Percentiles rank a stretch among this genome's conserved stretches.
Evolutionary conservation across 2,888 invertebrate genomes (phyloP).

Genomic region (Dasypolia templi): DNA sequence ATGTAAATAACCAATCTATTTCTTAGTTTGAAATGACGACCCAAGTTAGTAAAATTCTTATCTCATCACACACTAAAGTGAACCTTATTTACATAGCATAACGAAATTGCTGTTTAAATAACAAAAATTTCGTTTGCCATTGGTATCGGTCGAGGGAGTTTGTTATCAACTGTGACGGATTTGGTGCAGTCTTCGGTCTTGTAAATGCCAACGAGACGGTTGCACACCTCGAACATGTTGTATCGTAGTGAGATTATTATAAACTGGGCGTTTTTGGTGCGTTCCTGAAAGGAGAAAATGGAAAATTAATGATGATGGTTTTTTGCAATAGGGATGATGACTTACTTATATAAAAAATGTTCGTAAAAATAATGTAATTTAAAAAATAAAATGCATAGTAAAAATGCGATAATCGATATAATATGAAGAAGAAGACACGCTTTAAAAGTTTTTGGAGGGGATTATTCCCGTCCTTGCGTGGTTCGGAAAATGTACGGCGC

Average conservation of each 20-base stretch:
- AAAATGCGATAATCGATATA: no score
- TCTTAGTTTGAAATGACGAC: neutral
- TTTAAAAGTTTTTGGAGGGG: no score
- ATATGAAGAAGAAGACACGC: no score
- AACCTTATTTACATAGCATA: neutral
- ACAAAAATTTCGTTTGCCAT: constrained; percentile 16
- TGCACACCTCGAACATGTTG: constrained; percentile 99
- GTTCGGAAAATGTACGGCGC: no score
- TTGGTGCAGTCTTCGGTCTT: constrained; percentile 97
- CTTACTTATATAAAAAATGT: no score
- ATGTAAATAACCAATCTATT: neutral
- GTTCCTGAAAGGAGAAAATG: constrained; percentile 91
- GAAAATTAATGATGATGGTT: neutral
- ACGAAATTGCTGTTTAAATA: constrained; percentile 38
- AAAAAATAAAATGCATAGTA: no score
- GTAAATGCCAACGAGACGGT: constrained; percentile 98
- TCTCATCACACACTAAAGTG: neutral
- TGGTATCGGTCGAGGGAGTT: constrained; percentile 69
- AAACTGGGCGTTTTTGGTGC: constrained; percentile 99
- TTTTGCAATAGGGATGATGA: no score
- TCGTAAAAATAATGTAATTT: no score
- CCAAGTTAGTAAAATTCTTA: neutral
- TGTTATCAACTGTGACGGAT: constrained; percentile 92
- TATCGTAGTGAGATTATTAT: constrained; percentile 98
- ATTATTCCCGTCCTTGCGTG: no score